These are phyloP conservation scores for Cataglyphis altisquamis DNA, from an alignment of 2,888 invertebrate genomes.

Conservation along the genomic window DNA sequence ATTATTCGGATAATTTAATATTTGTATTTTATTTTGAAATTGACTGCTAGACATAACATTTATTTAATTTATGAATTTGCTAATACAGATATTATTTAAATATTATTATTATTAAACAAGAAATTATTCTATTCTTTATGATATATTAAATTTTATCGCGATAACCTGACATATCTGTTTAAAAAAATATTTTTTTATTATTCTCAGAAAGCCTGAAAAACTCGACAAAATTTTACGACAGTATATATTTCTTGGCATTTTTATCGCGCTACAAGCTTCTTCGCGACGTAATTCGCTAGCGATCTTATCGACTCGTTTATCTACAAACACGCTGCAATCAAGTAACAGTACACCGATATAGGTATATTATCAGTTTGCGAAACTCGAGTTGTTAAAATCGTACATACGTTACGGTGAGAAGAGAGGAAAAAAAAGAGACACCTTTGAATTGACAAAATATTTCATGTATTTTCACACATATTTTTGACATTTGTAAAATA, in stretches of 20 bases:
- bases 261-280: slow-evolving; percentile 42
- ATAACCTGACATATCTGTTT: not conserved
- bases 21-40: not conserved
- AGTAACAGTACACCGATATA: slow-evolving; percentile 63
- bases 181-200: not conserved
- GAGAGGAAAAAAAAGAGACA: not conserved
- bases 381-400: slow-evolving; percentile 62
- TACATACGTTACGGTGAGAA: not conserved
- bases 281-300: slow-evolving; percentile 62
- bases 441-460: slow-evolving; percentile 16
- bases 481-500: not conserved
- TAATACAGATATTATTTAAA: not conserved
- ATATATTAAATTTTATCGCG: not conserved
- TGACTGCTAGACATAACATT: not conserved
- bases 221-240: slow-evolving; percentile 6
- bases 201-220: not conserved
- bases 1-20: slow-evolving; percentile 35
- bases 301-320: slow-evolving; percentile 70
- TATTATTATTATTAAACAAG: not conserved
- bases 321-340: slow-evolving; percentile 61
- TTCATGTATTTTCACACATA: slow-evolving; percentile 22
- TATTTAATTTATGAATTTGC: slow-evolving; percentile 28
- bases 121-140: not conserved
- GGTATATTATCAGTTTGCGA: slow-evolving; percentile 53
- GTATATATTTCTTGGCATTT: slow-evolving; percentile 16